These are phyloP conservation scores for Pangasius krempfi DNA, from an alignment of 2,797 vertebrate genomes.

Conservation along the genomic window DNA sequence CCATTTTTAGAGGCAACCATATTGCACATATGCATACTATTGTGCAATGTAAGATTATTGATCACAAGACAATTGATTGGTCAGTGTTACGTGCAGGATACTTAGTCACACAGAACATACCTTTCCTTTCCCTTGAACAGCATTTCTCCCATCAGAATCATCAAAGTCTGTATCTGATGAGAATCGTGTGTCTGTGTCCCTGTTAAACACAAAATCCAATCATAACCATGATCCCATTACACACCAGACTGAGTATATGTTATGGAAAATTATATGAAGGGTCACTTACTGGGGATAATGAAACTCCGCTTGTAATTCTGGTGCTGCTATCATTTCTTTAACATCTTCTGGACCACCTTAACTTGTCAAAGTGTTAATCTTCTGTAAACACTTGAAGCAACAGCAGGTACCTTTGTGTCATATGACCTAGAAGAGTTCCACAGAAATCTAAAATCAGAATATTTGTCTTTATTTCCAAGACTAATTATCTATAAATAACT, in stretches of 20 bases:
- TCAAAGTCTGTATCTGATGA: conserved; percentile 97
- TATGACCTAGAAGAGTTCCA: conserved; percentile 68
- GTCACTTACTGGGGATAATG: conserved; percentile 73
- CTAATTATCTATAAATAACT: no score
- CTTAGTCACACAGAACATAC: conserved; percentile 66
- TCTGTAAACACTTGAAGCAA: conserved; percentile 77
- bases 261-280: not conserved
- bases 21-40: not conserved
- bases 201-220: conserved; percentile 63
- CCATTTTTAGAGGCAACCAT: no score
- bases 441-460: not conserved
- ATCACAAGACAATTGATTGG: not conserved
- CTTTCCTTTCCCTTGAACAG: conserved; percentile 85
- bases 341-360: conserved; percentile 82
- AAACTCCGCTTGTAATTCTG: conserved; percentile 75
- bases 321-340: conserved; percentile 79
- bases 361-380: conserved; percentile 83
- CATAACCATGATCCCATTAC: not conserved
- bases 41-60: not conserved
- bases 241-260: not conserved
- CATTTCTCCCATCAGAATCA: conserved; percentile 89
- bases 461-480: not conserved
- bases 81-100: not conserved
- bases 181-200: conserved; percentile 93
- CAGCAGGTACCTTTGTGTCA: conserved; percentile 64